Base-by-base conservation (phyloP, 2,113 vertebrate genomes). In the human region DNA sequence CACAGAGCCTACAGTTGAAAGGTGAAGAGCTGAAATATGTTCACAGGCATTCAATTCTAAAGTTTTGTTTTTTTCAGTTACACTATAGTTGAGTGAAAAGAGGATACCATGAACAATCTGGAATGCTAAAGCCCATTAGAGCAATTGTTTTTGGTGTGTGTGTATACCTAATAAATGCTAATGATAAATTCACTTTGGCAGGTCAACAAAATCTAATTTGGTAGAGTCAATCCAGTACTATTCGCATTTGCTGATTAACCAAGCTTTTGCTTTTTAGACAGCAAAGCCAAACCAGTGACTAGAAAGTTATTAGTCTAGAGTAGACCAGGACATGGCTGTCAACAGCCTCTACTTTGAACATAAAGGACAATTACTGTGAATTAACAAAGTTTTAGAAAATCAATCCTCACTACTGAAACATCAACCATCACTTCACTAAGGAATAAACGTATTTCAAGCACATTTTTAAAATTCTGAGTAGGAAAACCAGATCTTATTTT, bases 181-280 rank as follows among this genome's bases (percentile, higher is more conserved):
- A 96, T 82, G 90, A 96, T 72, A 97, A 94, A 94, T 95, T 97
- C 85, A 96, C 61, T 96, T 96, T 97, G 96, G 40, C 78, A 95
- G 93, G 87, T 94, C 89, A 96, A 97, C 87, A 97, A 96, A 97
- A 96, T 96, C 84, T 92, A 98, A 97, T 97, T 98, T 96, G 95
- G 92, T 93, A 79, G 76, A 97, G 85, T 94, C 93, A 97, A 94
- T 97, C 87, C 96, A 94, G 61, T 75, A 84, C 81, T 90, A 84
- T 89, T 96, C 70, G 22, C 88, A 90, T 70, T 97, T 94, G 72
- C 81, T 97, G 97, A 97, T 97, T 95, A 97, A 96, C 91, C 92
- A 78, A 25, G 72, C 22, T 73, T 97, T 93, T 92, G 64, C 66
- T 97, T 78, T 97, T 92, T 87, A 87, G 83, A 95, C 52, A 89